phyloP scores from a whole-genome alignment of 2,113 vertebrate genomes.

The Astatotilapia flaviijosephi region DNA sequence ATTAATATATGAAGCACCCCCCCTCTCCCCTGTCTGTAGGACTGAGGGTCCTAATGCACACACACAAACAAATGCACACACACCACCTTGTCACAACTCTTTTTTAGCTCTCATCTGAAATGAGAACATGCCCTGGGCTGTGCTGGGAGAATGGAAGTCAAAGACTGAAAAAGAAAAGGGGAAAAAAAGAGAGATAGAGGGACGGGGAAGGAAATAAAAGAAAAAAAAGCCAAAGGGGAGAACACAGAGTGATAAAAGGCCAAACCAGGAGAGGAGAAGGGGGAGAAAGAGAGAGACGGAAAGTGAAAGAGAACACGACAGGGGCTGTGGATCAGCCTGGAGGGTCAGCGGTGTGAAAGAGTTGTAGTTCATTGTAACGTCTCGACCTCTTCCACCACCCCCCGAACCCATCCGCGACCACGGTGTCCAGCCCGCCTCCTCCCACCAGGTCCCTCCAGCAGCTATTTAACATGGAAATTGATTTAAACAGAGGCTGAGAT shows the following conservation, averaged over 20 bases:
- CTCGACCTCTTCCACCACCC: constrained; percentile 17
- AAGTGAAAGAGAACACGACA: constrained; percentile 2
- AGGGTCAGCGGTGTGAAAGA: constrained; percentile 51
- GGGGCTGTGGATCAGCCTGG: constrained; percentile 37
- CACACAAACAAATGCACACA: background rate
- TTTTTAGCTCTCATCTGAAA: constrained; percentile 56
- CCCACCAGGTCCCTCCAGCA: constrained; percentile 34
- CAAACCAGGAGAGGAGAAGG: background rate
- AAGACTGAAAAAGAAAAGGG: constrained; percentile 19
- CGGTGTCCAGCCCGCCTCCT: background rate
- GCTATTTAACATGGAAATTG: constrained; percentile 73
- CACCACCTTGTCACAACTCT: constrained; percentile 53
- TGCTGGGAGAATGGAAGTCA: constrained; percentile 44
- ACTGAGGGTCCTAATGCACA: background rate
- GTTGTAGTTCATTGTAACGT: constrained; percentile 40
- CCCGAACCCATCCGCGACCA: background rate
- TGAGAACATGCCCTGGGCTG: constrained; percentile 62
- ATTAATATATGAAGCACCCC: background rate
- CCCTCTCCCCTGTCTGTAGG: background rate
- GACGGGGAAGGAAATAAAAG: constrained; percentile 35
- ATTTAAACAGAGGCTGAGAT: constrained; percentile 66
- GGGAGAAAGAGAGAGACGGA: background rate
- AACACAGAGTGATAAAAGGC: constrained; percentile 54
- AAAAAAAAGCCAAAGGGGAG: constrained; percentile 52
- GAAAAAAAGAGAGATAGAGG: background rate